These are phyloP conservation scores for Epinephelus lanceolatus DNA, from an alignment of 2,113 vertebrate species.

Conservation along the genomic window DNA sequence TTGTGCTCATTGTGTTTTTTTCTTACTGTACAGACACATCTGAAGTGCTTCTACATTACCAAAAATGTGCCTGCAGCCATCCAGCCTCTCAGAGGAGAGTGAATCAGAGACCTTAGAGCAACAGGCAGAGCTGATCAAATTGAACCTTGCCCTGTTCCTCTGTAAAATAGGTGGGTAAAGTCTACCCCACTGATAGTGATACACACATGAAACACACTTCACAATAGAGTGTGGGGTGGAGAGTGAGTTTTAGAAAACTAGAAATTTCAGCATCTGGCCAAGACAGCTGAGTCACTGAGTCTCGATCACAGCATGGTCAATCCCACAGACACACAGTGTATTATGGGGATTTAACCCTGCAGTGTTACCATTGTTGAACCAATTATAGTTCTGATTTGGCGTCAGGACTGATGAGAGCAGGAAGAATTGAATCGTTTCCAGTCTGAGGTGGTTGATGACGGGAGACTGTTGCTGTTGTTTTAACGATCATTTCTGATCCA, in stretches of 20 bases:
- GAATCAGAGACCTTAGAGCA: background rate
- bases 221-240: background rate
- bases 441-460: background rate
- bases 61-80: constrained; percentile 11
- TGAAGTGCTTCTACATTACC: background rate
- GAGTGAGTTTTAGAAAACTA: background rate
- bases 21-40: background rate
- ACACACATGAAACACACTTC: constrained; percentile 10
- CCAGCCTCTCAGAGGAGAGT: constrained; percentile 24
- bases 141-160: constrained; percentile 15
- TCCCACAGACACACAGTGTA: background rate
- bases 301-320: background rate
- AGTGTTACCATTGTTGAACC: background rate
- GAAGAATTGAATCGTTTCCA: background rate
- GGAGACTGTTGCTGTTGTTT: no score
- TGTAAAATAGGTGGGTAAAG: constrained; percentile 24
- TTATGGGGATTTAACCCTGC: background rate
- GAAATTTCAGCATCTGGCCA: background rate
- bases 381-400: background rate
- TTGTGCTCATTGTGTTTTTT: background rate
- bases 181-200: constrained; percentile 7
- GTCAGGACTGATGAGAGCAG: background rate
- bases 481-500: no score
- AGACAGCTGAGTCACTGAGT: constrained; percentile 4
- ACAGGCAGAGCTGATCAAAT: constrained; percentile 24